phyloP scores from a whole-genome alignment of 2,797 vertebrate genomes.

The Sebastiscus tertius region DNA sequence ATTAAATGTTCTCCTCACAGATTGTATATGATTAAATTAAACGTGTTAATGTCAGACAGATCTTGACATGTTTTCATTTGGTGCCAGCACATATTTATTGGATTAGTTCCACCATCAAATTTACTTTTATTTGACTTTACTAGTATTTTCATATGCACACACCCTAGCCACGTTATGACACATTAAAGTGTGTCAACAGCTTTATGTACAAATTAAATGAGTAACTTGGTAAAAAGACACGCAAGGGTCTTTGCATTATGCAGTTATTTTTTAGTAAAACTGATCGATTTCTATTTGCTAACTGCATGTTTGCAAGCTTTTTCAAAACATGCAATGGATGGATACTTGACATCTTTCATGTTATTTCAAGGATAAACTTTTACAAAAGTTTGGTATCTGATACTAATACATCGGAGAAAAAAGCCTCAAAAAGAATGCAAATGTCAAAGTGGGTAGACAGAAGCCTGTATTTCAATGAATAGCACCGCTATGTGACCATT shows the following conservation, averaged over 20 bases:
- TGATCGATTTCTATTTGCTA: background rate
- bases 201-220: background rate
- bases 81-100: background rate
- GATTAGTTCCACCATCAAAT: background rate
- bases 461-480: background rate
- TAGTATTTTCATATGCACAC: background rate
- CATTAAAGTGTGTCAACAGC: background rate
- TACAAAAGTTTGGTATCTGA: too few species aligned
- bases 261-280: background rate
- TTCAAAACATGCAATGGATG: background rate
- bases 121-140: background rate
- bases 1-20: conserved; percentile 38
- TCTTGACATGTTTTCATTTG: conserved; percentile 17
- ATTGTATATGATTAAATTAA: conserved; percentile 80
- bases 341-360: background rate
- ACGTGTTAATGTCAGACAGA: conserved; percentile 51
- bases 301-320: background rate
- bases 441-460: background rate
- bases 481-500: background rate
- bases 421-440: background rate
- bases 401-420: background rate
- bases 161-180: too few species aligned
- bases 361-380: background rate
- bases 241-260: background rate
- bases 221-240: background rate